Percentiles rank a stretch among this genome's conserved stretches.
Evolutionary conservation across 2,888 invertebrate genomes (phyloP).

Genomic region (Drosophila testacea): DNA sequence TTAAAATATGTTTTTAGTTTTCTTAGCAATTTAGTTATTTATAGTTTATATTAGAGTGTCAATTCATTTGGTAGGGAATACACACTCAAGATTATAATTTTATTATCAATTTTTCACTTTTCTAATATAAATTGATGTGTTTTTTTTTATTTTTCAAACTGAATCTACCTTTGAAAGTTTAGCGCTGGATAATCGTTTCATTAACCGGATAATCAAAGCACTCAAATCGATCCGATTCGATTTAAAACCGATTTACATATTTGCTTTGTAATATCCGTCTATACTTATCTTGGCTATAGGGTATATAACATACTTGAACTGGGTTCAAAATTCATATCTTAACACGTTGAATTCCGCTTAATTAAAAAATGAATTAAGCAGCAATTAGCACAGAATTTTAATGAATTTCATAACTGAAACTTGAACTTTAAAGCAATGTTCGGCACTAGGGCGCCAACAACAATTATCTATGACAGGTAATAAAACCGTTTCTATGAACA

Average conservation of each 20-base stretch:
- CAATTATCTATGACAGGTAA: slow-evolving; percentile 3
- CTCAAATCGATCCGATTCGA: no score
- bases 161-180: no score
- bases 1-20: neutral
- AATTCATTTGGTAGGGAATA: no score
- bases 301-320: neutral
- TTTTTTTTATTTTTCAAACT: no score
- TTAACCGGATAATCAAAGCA: no score
- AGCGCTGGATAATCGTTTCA: no score
- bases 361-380: slow-evolving; percentile 16
- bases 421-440: neutral
- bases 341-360: slow-evolving; percentile 12
- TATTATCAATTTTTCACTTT: no score
- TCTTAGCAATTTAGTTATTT: neutral
- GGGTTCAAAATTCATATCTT: neutral
- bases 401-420: neutral
- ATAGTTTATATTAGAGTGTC: no score
- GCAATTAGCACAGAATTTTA: slow-evolving; percentile 33
- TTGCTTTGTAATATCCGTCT: no score
- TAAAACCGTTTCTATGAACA: slow-evolving; percentile 7
- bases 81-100: no score
- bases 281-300: neutral
- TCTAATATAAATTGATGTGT: no score
- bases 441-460: neutral
- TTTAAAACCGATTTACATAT: no score